These are phyloP conservation scores for Myiothlypis coronata DNA, from an alignment of 2,797 vertebrate species.

Conservation along the genomic window DNA sequence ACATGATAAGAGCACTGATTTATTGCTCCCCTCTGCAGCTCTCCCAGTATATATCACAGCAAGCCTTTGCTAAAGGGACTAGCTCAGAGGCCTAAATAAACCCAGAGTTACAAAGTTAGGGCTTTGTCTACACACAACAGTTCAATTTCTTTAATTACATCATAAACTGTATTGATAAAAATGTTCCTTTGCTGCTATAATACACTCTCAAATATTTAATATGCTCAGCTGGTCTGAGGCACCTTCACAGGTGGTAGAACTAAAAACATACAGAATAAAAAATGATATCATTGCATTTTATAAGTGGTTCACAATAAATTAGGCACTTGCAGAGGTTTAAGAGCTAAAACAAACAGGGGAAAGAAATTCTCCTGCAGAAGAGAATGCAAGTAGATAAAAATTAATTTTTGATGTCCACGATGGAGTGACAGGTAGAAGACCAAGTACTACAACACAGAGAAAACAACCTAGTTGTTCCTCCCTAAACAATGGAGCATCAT, in stretches of 20 bases:
- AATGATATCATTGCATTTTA: background rate
- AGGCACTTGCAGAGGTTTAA: background rate
- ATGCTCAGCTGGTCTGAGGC: background rate
- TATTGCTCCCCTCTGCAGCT: background rate
- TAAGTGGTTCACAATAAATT: background rate
- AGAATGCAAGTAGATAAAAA: background rate
- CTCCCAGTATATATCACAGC: background rate
- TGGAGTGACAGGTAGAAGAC: background rate
- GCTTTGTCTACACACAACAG: background rate
- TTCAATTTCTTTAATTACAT: slow-evolving; percentile 22
- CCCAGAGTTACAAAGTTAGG: background rate
- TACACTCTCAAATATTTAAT: background rate
- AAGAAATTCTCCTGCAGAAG: background rate
- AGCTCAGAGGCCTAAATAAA: background rate
- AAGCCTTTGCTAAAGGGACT: background rate
- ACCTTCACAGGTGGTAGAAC: background rate
- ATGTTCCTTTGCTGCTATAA: background rate
- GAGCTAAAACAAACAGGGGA: background rate
- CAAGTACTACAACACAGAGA: background rate
- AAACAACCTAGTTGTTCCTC: background rate
- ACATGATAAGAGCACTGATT: slow-evolving; percentile 22
- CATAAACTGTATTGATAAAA: background rate
- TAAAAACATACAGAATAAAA: background rate
- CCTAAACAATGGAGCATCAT: background rate
- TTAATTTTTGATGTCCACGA: background rate